Conservation (phyloP, 2,888 invertebrate species). For the Pseudococcus jackbeardsleyi region DNA sequence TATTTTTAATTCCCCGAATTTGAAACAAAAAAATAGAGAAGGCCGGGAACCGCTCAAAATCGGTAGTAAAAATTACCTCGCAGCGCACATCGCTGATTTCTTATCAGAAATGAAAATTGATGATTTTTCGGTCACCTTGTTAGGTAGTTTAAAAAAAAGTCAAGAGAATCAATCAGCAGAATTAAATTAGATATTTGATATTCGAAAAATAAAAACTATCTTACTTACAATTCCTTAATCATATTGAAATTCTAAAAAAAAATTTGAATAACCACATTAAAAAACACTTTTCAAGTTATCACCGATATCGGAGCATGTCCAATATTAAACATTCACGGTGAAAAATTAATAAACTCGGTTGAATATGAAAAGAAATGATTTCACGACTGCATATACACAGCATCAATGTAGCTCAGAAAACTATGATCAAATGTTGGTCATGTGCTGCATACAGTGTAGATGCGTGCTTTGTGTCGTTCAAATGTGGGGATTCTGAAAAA, state of each 20-base stretch:
- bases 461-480: not conserved
- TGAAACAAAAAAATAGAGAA: no score
- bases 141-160: no score
- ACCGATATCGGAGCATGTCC: not conserved
- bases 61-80: no score
- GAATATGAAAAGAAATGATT: not conserved
- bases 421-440: conserved; percentile 11
- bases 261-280: not conserved
- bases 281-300: not conserved
- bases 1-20: not conserved
- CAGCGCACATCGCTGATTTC: not conserved
- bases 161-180: not conserved
- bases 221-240: not conserved
- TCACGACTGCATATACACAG: not conserved
- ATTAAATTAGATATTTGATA: not conserved
- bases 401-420: conserved; percentile 49
- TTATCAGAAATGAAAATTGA: no score
- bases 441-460: conserved; percentile 32
- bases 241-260: not conserved
- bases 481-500: not conserved
- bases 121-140: not conserved
- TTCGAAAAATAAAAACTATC: not conserved
- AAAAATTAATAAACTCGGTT: conserved; percentile 13
- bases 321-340: not conserved
- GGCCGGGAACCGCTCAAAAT: no score